Evolutionary conservation across 2,888 invertebrate genomes (phyloP), one percentile per base, ranked within the genome.

Genomic region (Chalcis sispes): DNA sequence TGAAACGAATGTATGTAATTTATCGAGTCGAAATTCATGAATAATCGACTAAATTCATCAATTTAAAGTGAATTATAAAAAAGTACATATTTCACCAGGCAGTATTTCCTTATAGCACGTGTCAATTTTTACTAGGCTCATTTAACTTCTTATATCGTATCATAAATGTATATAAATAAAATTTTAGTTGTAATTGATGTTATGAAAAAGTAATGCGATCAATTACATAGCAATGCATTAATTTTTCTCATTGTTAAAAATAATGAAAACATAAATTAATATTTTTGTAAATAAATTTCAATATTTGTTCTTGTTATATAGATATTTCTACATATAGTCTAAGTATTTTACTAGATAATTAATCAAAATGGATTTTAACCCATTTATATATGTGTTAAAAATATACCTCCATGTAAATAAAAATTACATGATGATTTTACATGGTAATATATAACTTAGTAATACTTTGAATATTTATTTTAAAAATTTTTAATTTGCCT

Each of bases 141-240:
- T 76, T 75, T 27, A 72, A 75, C 40, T 72, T 79, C 3, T 80
- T 81, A 77, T 76, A 79, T 80, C 79, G 78, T 32, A 64, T 77
- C 79, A 81, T 81, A 77, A 80, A 80, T 82, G 79, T 79, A 80
- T 77, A 82, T 81, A 81, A 72, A 75, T 78, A 71, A 74, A 64
- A 25, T 42, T 80, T 48, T 54, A 66, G 58, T 36, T 10, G 8
- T 74, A 32, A 54, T 64, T 42, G 48, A 36, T 32, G 15, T 59
- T 46, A 18, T 59, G 32, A 62, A 36, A 59, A 56, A 50, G 56
- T 15, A 59, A 71, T 58, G 23, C 32, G 46, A 23, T 64, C 13
- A 54, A 59, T 66, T 18, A 61, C 18, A 52, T 40, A 61, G 40
- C 23, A 40, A 64, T 23, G 40, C 36, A 46, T 46, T 36, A 54